Evolutionary conservation across 2,797 vertebrate genomes (phyloP), one percentile per base, ranked within the genome.

Genomic region (Hemitrygon akajei): DNA sequence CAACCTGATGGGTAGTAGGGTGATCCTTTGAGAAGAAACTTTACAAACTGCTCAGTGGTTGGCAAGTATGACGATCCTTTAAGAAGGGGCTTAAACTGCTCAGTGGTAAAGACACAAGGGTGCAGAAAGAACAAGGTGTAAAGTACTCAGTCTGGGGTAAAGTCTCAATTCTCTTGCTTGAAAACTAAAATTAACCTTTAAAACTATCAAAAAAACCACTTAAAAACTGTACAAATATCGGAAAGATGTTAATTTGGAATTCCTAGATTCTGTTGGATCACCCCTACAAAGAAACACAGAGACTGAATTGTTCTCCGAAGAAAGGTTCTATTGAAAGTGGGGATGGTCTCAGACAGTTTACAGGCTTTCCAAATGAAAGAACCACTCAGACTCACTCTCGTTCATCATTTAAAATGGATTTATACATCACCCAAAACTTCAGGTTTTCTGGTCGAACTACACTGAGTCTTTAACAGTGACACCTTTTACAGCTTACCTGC

Each of bases 401-500:
- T 30, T 86, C 27, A 60, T 6, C 12, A 30, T 5, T 86, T 86
- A 30, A n/a, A 86, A 58, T 10, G 12, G 12, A 86, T 6, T 63
- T 18, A 27, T 60, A 58, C 56, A 63, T 40, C 27, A 60, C 60
- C 20, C 27, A 66, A 66, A 25, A 40, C 40, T 86, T n/a, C 27
- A 63, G 11, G 27, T 30, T 11, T 84, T 84, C 25, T 9, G 5
- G n/a, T 14, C 82, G 14, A 12, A 84, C 25, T 4, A 14, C 47
- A 60, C 60, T 60, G 16, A 7, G 60, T 16, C 14, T 16, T 18
- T 9, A 37, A 12, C n/a, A 56, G 69, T 27, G 4, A 40, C 66
- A 75, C 14, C 37, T 37, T 73, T 47, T 47, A 37, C 0, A 25
- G 93, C 95, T 94, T 69, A 97, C 97, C 97, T 18, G 97, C 97